phyloP scores from a whole-genome alignment of 1,140 invertebrate genomes.

The Drosophila parabipectinata region DNA sequence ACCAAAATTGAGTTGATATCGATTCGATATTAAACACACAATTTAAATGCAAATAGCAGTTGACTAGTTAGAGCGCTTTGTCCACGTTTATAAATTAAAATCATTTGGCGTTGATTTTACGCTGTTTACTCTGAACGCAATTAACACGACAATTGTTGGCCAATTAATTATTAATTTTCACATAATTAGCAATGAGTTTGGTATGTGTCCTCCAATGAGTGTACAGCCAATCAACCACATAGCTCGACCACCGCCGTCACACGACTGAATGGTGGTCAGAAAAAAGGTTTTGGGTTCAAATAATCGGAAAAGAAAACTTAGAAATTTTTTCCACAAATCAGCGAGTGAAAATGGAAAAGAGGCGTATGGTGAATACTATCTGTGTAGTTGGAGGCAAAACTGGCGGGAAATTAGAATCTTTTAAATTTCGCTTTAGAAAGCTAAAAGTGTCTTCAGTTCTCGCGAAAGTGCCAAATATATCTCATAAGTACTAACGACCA shows the following conservation, averaged over 20 bases:
- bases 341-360: slow-evolving; percentile 24
- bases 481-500: slow-evolving; percentile 49
- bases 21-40: slow-evolving; percentile 29
- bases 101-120: slow-evolving; percentile 2
- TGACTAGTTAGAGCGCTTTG: slow-evolving; percentile 7
- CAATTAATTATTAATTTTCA: slow-evolving; percentile 39
- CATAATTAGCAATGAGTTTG: slow-evolving; percentile 26
- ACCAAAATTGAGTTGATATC: slow-evolving; percentile 34
- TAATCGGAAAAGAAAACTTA: slow-evolving; percentile 77
- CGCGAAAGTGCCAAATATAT: slow-evolving; percentile 31
- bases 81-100: slow-evolving; percentile 1
- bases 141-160: slow-evolving; percentile 18
- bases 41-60: slow-evolving; percentile 12
- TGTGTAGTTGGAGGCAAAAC: background rate
- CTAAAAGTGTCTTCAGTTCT: slow-evolving; percentile 27
- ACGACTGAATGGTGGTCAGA: slow-evolving; percentile 52
- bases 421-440: background rate
- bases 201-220: slow-evolving; percentile 5
- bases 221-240: slow-evolving; percentile 41
- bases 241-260: slow-evolving; percentile 51
- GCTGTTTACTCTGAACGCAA: slow-evolving; percentile 30
- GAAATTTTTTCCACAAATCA: slow-evolving; percentile 57
- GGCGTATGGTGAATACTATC: slow-evolving; percentile 48
- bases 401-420: slow-evolving; percentile 12
- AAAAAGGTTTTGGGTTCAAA: slow-evolving; percentile 45